Evolutionary conservation across 2,888 invertebrate genomes (phyloP), one percentile per base, ranked within the genome.

Genomic region (Ornithoptera alexandrae): DNA sequence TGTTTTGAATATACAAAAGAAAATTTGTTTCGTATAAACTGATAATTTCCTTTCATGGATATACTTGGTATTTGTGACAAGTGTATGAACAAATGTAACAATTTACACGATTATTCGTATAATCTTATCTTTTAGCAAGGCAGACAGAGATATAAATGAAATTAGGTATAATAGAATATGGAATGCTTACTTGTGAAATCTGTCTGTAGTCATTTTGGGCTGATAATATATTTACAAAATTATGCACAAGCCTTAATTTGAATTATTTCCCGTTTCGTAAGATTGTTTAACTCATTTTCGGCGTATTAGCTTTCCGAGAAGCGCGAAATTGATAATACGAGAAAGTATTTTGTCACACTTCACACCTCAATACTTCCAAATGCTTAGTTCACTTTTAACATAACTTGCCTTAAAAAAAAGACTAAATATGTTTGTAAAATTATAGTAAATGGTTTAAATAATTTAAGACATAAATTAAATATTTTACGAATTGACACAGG

Each of bases 101-200:
- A 50, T 50, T 50, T 50, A 50, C 50, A 39, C 24, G 36, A 61
- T 65, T 57, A 62, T 65, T 67, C 71, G 70, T 74, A 74, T 68
- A 70, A 85, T 86, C 85, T 85, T 84, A 86, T 86, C 85, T 74
- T 73, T 71, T 71, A 70, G 70, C 74, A 74, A 75, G 76, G 73
- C 75, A 74, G 72, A 71, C 58, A 64, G 58, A 69, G 73, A 74
- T 74, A 68, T 67, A 75, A 72, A 62, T 70, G 72, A 66, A 67
- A 69, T 61, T 42, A 71, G 58, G 65, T 72, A 72, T 71, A 42
- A 60, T 36, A 67, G 56, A 69, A 71, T 75, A 42, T 17, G 46
- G 59, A 63, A 59, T 53, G 93, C 94, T 93, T 87, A 94, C 94
- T 94, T 94, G 84, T 94, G 94, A 84, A 93, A 94, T 84, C 94